A percentile compares a stretch with the other conserved stretches of the same genome.
Conservation (phyloP, 2,888 invertebrate genomes). For the Conomelus anceps region DNA sequence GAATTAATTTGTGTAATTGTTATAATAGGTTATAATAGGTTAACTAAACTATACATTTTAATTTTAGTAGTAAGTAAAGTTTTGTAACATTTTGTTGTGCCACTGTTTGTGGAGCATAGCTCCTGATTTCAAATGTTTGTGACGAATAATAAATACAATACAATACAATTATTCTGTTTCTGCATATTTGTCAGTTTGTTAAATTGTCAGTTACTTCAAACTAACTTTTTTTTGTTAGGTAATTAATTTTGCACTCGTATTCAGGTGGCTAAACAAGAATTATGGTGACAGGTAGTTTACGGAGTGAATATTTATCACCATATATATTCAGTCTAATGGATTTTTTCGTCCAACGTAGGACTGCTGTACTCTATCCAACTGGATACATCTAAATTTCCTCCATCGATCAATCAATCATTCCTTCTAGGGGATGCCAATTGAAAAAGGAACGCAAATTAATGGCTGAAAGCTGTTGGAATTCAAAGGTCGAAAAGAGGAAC, state of each 20-base stretch:
- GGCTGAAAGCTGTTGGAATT: not conserved
- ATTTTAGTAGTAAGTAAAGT: too few species aligned
- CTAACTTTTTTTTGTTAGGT: not conserved
- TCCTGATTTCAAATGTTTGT: too few species aligned
- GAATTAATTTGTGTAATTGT: too few species aligned
- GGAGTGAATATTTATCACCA: not conserved
- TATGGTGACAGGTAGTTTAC: not conserved
- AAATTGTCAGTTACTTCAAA: too few species aligned
- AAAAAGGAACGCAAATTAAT: not conserved
- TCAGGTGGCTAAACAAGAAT: not conserved
- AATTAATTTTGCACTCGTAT: not conserved
- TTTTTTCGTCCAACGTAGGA: not conserved
- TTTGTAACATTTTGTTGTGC: too few species aligned
- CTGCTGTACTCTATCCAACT: too few species aligned
- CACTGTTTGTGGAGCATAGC: too few species aligned
- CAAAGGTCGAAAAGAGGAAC: not conserved
- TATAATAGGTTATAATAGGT: too few species aligned
- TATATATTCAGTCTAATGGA: not conserved
- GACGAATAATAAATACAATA: too few species aligned
- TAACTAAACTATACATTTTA: too few species aligned
- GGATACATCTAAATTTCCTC: not conserved
- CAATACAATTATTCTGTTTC: too few species aligned
- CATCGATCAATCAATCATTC: not conserved
- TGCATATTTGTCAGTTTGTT: too few species aligned
- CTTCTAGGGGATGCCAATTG: not conserved